Evolutionary conservation across 2,113 vertebrate species (phyloP), one percentile per base, ranked within the genome.

Genomic region (Microtus montanus): DNA sequence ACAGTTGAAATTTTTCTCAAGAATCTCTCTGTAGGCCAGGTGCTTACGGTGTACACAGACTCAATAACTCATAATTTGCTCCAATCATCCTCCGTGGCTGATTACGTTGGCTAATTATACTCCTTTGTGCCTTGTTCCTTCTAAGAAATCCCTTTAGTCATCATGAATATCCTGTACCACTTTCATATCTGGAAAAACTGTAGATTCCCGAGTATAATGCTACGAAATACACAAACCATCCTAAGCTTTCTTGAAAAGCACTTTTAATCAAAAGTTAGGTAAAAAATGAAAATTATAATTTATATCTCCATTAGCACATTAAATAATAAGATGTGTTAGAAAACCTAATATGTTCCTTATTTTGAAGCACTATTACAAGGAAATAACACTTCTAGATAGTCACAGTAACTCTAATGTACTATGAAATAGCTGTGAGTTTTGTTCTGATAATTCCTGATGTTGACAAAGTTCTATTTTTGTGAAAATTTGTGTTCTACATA

Each of bases 71-170:
- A 85, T 64, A 84, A 44, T 47, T 66, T 93, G 63, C 3, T 79
- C 11, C 5, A 80, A 4, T 52, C 71, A 70, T 49, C 11, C 30
- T 87, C 75, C 5, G 12, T 71, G 41, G 80, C 26, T 61, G 58
- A 90, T 38, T 92, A 22, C 44, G 89, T 35, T 83, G 78, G 58
- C 84, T 85, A 95, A 77, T 44, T 89, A 44, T 44, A 30, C 66
- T 92, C 10, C 58, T 87, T 94, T 87, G 5, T 90, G 54, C 38
- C 84, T 84, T 96, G n/a, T 3, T 95, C 15, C 58, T 88, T 70
- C 35, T 89, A 85, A 71, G 84, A 75, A 89, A 38, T 87, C 61
- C 73, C 6, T 63, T 33, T 47, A 54, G 20, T 82, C 28, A 78
- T 73, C 84, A 91, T 66, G 33, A 17, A 88, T 94, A n/a, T 3